phyloP scores from a whole-genome alignment of 2,113 vertebrate genomes.

The Nycticorax nycticorax region DNA sequence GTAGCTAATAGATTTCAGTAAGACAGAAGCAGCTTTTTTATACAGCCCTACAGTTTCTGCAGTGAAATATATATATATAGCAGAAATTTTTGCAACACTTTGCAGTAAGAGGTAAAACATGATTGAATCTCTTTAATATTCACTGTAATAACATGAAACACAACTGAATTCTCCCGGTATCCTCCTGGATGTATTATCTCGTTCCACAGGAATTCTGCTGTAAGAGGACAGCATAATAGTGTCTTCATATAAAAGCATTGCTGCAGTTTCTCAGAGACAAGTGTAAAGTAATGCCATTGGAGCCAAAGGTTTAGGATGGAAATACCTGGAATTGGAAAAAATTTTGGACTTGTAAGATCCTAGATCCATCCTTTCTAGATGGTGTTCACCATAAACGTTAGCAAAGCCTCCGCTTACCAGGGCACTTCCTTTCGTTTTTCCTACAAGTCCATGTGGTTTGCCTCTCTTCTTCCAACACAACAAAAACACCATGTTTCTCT shows the following conservation, averaged over 20 bases:
- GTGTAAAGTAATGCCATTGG: not conserved
- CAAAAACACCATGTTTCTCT: not conserved
- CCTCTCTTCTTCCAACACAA: not conserved
- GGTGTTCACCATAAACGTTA: not conserved
- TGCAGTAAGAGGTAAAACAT: conserved; percentile 20
- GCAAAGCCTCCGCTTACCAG: not conserved
- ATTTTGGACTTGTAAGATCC: not conserved
- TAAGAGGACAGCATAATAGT: not conserved
- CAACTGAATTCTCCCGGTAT: not conserved
- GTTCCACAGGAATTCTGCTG: not conserved
- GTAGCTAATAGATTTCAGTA: conserved; percentile 60
- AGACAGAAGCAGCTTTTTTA: conserved; percentile 56
- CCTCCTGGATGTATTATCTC: not conserved
- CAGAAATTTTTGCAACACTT: not conserved
- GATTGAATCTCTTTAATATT: conserved; percentile 64
- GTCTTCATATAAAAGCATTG: not conserved
- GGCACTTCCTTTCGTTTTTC: not conserved
- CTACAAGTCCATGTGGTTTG: not conserved
- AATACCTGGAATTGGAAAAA: not conserved
- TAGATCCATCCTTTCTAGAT: not conserved
- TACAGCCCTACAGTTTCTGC: not conserved
- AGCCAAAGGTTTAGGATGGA: not conserved
- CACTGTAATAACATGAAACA: conserved; percentile 37
- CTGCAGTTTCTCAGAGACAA: not conserved
- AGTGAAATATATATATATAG: not conserved